Percentiles rank a stretch among this genome's conserved stretches.
phyloP scores from a whole-genome alignment of 1,140 invertebrate species.

The Mya arenaria region DNA sequence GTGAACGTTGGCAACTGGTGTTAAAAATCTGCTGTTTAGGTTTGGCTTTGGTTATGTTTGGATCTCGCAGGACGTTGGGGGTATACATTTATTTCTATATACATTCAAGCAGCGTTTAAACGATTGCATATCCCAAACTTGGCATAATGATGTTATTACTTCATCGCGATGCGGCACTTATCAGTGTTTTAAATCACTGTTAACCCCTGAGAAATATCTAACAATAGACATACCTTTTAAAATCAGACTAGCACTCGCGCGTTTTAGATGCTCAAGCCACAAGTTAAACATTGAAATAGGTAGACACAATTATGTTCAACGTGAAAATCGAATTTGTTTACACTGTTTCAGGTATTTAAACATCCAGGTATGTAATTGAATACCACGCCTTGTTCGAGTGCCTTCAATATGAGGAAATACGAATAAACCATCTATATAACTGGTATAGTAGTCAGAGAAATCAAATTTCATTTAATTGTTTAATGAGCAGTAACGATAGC shows the following conservation, averaged over 20 bases:
- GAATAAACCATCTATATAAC: too few relatives aligned
- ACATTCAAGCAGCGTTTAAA: neutral
- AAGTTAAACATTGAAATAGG: neutral
- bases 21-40: neutral
- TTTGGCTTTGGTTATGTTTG: neutral
- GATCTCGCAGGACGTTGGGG: neutral
- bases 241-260: neutral
- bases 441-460: too few relatives aligned
- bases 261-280: conserved; percentile 4
- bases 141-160: neutral
- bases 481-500: too few relatives aligned
- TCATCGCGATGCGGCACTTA: neutral
- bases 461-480: too few relatives aligned
- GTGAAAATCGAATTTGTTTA: too few relatives aligned
- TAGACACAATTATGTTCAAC: too few relatives aligned
- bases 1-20: neutral
- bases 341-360: too few relatives aligned
- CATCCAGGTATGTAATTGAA: too few relatives aligned
- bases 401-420: too few relatives aligned
- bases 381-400: too few relatives aligned
- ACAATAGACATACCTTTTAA: neutral
- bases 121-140: neutral
- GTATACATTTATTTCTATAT: neutral
- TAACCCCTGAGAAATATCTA: neutral
- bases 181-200: neutral